Conservation (phyloP, 2,888 invertebrate species). For the Mactromeris polynyma region DNA sequence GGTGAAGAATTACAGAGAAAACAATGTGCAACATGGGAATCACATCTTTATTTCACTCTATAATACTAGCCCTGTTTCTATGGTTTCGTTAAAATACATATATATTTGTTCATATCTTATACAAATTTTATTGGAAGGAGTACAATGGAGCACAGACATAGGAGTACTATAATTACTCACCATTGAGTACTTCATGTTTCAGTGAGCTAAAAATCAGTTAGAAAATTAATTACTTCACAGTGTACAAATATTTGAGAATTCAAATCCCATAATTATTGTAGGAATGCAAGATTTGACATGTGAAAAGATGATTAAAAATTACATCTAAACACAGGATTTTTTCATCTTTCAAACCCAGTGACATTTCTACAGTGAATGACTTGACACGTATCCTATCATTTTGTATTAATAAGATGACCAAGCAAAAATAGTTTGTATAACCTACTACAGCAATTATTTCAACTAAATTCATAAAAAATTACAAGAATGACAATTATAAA, state of each 20-base stretch:
- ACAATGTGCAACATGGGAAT: too few species aligned
- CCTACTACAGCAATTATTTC: slow-evolving; percentile 25
- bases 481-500: slow-evolving; percentile 18
- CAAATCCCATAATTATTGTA: neutral
- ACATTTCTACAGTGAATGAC: slow-evolving; percentile 10
- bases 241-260: slow-evolving; percentile 1
- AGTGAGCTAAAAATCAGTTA: slow-evolving; percentile 2
- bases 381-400: slow-evolving; percentile 24
- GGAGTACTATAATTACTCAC: neutral
- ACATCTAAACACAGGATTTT: neutral
- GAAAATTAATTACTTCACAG: slow-evolving; percentile 13
- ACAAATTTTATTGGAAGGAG: neutral
- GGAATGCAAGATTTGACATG: slow-evolving; percentile 15
- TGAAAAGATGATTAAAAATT: slow-evolving; percentile 17
- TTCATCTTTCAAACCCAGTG: neutral
- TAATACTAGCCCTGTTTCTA: too few species aligned
- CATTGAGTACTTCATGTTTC: neutral
- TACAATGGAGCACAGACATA: neutral
- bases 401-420: slow-evolving; percentile 32
- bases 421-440: slow-evolving; percentile 28
- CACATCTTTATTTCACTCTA: too few species aligned
- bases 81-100: neutral
- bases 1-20: too few species aligned
- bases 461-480: slow-evolving; percentile 32
- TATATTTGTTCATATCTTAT: neutral